Evolutionary conservation across 2,113 vertebrate genomes (phyloP).

Genomic region (Sciurus niger): DNA sequence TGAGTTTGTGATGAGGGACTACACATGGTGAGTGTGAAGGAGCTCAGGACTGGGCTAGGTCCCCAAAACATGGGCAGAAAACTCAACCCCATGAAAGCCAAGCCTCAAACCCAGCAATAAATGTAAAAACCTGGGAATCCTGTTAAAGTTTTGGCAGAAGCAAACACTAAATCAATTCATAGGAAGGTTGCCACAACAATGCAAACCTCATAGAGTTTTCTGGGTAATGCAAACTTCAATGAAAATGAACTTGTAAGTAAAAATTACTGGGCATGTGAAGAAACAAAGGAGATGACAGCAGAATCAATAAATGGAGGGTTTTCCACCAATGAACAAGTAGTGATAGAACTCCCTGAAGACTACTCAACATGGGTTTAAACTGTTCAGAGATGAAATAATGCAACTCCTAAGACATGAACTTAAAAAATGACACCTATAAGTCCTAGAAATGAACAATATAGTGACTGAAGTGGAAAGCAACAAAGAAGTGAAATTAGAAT

Average conservation of each 20-base stretch:
- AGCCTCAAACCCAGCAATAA: background rate
- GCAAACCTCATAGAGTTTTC: background rate
- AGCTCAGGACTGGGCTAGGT: background rate
- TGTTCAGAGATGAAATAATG: background rate
- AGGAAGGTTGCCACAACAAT: background rate
- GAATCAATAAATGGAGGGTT: background rate
- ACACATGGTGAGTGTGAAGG: background rate
- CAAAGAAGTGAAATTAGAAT: background rate
- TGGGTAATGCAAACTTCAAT: background rate
- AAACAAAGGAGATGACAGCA: background rate
- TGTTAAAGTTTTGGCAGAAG: background rate
- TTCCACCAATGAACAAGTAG: background rate
- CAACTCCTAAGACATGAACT: background rate
- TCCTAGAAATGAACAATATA: background rate
- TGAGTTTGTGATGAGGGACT: background rate
- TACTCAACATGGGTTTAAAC: background rate
- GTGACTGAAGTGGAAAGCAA: background rate
- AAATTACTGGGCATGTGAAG: background rate
- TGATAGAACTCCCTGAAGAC: background rate
- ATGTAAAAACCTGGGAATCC: background rate
- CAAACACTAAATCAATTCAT: background rate
- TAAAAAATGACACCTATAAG: background rate
- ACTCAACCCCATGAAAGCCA: background rate
- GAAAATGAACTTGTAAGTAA: background rate
- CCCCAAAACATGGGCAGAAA: too few relatives aligned